Conservation (phyloP, 30 jellyfish, hydroid and myxozoan species). For the Clytia hemisphaerica region DNA sequence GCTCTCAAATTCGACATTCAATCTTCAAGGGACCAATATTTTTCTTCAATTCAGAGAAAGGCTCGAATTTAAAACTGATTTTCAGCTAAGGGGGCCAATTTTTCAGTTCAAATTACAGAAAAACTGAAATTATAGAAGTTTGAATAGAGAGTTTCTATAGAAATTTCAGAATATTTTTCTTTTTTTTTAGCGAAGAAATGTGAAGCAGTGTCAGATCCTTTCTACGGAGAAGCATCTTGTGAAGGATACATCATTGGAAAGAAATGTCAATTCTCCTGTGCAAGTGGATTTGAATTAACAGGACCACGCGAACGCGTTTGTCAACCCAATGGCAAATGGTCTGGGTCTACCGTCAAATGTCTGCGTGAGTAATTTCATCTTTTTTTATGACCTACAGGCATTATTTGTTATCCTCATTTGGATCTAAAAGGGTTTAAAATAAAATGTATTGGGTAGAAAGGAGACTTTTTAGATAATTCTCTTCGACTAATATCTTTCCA, state of each 20-base stretch:
- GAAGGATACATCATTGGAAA: conserved; percentile 61
- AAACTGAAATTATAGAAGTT: not conserved
- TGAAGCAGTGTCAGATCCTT: conserved; percentile 42
- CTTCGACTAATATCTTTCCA: too few species aligned
- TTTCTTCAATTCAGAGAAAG: not conserved
- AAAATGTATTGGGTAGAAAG: too few species aligned
- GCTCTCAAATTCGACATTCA: not conserved
- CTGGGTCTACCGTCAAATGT: conserved; percentile 43
- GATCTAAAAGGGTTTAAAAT: not conserved
- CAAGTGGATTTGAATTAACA: conserved; percentile 45
- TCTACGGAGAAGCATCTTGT: conserved; percentile 51
- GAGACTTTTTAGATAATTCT: too few species aligned
- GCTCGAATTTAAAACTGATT: not conserved
- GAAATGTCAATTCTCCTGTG: conserved; percentile 52
- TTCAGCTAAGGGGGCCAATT: not conserved
- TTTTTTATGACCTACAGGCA: not conserved
- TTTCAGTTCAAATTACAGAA: not conserved
- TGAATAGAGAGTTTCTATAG: not conserved
- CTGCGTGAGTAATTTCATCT: conserved; percentile 40
- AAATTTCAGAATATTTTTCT: not conserved
- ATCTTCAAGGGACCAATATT: not conserved
- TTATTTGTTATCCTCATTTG: not conserved
- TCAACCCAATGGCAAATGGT: conserved; percentile 65
- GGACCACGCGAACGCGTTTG: conserved; percentile 39
- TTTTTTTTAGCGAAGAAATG: conserved; percentile 47